Percentiles rank a stretch among this genome's conserved stretches.
Conservation (phyloP, 2,888 invertebrate species). For the Drosophila tanythrix region DNA sequence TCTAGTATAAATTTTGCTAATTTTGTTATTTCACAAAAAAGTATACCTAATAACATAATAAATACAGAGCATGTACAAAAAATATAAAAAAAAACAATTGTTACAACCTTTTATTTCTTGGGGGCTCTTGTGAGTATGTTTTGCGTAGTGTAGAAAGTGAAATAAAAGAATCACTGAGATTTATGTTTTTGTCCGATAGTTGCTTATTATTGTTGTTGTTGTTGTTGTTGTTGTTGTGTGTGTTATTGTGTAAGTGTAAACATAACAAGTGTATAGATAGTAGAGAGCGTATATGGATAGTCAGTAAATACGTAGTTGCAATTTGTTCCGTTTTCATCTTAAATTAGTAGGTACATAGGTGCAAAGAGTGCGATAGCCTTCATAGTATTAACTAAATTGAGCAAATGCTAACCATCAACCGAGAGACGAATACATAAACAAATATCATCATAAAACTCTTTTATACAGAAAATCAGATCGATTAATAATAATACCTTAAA, state of each 20-base stretch:
- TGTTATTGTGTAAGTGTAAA: slow-evolving; percentile 53
- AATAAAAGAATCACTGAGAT: slow-evolving; percentile 46
- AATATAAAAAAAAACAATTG: slow-evolving; percentile 36
- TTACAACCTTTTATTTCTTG: slow-evolving; percentile 67
- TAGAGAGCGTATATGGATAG: slow-evolving; percentile 41
- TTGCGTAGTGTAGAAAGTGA: slow-evolving; percentile 23
- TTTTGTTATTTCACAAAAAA: slow-evolving; percentile 30
- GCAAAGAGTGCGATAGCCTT: slow-evolving; percentile 62
- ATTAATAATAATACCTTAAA: slow-evolving; percentile 38
- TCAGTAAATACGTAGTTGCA: slow-evolving; percentile 40
- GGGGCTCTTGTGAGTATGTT: slow-evolving; percentile 29
- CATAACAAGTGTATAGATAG: slow-evolving; percentile 64
- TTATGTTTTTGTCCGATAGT: slow-evolving; percentile 53
- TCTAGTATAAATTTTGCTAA: slow-evolving; percentile 70
- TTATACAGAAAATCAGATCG: slow-evolving; percentile 54
- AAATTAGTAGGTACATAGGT: slow-evolving; percentile 73
- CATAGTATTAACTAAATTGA: slow-evolving; percentile 60
- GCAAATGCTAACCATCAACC: slow-evolving; percentile 70
- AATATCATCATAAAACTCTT: slow-evolving; percentile 52
- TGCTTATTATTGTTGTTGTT: slow-evolving; percentile 24
- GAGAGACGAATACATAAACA: slow-evolving; percentile 24
- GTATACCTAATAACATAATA: slow-evolving; percentile 29
- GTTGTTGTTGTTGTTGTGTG: slow-evolving; percentile 15
- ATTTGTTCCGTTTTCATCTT: slow-evolving; percentile 45
- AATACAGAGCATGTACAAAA: slow-evolving; percentile 18